Percentiles rank a stretch among this genome's conserved stretches.
Evolutionary conservation across 2,797 vertebrate genomes (phyloP).

Genomic region (Manis crassicaudata): DNA sequence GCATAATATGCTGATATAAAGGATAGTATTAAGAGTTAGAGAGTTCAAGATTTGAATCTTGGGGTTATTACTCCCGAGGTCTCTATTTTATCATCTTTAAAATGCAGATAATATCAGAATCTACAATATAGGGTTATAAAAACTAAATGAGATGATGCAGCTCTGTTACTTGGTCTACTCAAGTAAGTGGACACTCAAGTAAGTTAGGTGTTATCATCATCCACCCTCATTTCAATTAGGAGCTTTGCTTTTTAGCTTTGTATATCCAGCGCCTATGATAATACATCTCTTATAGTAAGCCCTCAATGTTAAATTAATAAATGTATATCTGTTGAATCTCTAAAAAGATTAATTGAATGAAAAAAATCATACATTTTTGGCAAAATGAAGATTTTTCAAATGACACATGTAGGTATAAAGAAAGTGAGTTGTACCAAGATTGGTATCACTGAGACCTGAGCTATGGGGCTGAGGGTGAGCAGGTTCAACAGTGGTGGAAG

Average conservation of each 20-base stretch:
- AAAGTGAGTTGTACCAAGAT: not conserved
- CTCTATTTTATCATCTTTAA: conserved; percentile 27
- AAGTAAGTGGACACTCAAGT: not conserved
- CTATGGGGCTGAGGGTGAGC: not conserved
- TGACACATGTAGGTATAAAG: not conserved
- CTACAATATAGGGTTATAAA: not conserved
- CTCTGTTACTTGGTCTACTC: not conserved
- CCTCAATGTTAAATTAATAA: not conserved
- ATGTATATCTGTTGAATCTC: not conserved
- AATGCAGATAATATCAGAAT: not conserved
- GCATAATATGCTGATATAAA: not conserved
- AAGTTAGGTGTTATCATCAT: not conserved
- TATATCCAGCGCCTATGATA: not conserved
- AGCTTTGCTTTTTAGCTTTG: not conserved
- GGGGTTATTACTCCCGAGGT: not conserved
- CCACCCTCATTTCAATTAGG: not conserved
- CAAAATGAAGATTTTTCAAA: conserved; percentile 9
- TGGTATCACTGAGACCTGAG: not conserved
- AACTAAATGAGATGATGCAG: not conserved
- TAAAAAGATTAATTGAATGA: not conserved
- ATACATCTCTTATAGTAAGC: not conserved
- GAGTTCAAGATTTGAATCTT: not conserved
- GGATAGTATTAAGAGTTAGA: not conserved
- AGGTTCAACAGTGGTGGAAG: not conserved
- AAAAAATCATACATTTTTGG: not conserved